Percentiles rank a stretch among this genome's conserved stretches.
These are phyloP conservation scores for Iphiclides podalirius DNA, from an alignment of 2,888 invertebrate genomes.

Conservation along the genomic window DNA sequence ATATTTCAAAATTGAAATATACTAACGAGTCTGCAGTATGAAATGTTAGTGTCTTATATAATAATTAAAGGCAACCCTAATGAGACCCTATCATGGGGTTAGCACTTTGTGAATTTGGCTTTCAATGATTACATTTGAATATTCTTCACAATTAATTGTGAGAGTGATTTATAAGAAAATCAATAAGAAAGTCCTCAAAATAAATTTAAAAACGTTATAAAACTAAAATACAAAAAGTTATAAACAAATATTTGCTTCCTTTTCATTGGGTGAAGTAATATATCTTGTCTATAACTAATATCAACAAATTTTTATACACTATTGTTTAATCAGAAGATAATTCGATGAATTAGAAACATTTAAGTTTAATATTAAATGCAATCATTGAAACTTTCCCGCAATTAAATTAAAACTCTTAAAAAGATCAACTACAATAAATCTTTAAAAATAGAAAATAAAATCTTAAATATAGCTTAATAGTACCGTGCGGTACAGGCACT, in stretches of 20 bases:
- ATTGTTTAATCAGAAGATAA: too few species aligned
- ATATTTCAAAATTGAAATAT: too few species aligned
- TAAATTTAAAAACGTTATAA: too few species aligned
- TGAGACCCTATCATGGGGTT: conserved; percentile 47
- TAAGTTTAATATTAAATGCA: background rate
- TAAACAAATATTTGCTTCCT: background rate
- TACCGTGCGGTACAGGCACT: conserved; percentile 19
- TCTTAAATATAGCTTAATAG: conserved; percentile 17
- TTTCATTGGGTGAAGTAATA: conserved; percentile 1
- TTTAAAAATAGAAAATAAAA: conserved; percentile 15
- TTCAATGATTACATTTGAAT: conserved; percentile 9
- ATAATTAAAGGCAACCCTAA: conserved; percentile 39
- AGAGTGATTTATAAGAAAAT: background rate
- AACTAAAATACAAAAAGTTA: too few species aligned
- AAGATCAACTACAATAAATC: conserved; percentile 20
- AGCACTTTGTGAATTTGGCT: conserved; percentile 56
- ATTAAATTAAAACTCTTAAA: conserved; percentile 11
- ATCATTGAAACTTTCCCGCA: conserved; percentile 1
- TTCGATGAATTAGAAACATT: too few species aligned
- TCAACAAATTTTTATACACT: too few species aligned
- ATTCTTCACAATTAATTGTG: too few species aligned
- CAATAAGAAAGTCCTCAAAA: background rate
- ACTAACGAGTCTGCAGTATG: background rate
- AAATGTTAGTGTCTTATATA: conserved; percentile 4
- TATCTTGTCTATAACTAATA: too few species aligned